Evolutionary conservation across 2,888 invertebrate species (phyloP), one percentile per base, ranked within the genome.

Genomic region (Caenorhabditis uteleia): DNA sequence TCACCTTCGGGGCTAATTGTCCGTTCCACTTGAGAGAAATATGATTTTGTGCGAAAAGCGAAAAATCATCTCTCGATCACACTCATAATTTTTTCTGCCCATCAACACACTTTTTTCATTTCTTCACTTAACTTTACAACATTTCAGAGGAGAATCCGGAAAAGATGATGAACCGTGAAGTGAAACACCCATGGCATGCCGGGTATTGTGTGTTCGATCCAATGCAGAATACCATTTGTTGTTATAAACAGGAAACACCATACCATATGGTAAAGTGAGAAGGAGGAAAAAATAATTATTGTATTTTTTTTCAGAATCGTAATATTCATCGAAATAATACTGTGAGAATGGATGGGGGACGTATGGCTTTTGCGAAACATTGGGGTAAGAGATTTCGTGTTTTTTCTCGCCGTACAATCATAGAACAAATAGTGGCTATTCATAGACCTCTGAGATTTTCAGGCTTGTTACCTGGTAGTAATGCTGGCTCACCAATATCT

Each of bases 201-300:
- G 64, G 64, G 0, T 64, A 64, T 46, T 64, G 64, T 58, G 54
- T 64, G 40, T 49, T 54, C 6, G 64, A 64, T 33, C 64, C 64
- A 14, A 36, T 38, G 21, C 57, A 58, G 12, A 48, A 33, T 7
- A 58, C 58, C 7, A 48, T 64, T 38, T 54, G 58, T 26, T 64
- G 64, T 16, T 64, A 58, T 42, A 64, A 64, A 40, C 49, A 58
- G 1, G 64, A 64, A 40, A 45, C 50, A 23, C 61, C 61, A 23
- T 61, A 50, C 36, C 20, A 55, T 16, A 34, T 49, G 3, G 47
- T 48, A n/a, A n/a, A n/a, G n/a, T 18, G 18, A 5, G 18, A 36
- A 16, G 36, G 18, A 36, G 5, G 18, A 14, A 14, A 14, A 6
- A 36, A 36, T n/a, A 36, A 5, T 36, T 36, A 8, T 14, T 14